Evolutionary conservation across 2,113 vertebrate species (phyloP).

Genomic region (Embiotoca jacksoni): DNA sequence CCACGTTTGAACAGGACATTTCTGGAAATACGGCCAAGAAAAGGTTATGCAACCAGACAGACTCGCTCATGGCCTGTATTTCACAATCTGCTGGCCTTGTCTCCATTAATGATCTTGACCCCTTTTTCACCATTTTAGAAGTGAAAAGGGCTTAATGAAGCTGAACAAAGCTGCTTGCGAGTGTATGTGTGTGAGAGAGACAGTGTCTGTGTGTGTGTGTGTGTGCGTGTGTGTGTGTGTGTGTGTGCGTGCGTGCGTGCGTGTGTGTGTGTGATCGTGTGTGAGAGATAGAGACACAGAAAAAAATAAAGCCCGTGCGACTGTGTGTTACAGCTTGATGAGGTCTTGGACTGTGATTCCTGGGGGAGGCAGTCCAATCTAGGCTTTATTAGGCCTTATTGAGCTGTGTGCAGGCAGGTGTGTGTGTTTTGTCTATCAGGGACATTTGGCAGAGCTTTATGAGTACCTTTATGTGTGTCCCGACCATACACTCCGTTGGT

Average conservation of each 20-base stretch:
- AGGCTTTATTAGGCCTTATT: slow-evolving; percentile 79
- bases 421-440: slow-evolving; percentile 61
- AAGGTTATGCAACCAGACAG: slow-evolving; percentile 76
- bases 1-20: slow-evolving; percentile 71
- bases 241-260: slow-evolving; percentile 18
- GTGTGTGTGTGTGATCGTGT: slow-evolving; percentile 16
- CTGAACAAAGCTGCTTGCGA: slow-evolving; percentile 73
- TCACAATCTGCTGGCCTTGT: slow-evolving; percentile 73
- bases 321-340: slow-evolving; percentile 80
- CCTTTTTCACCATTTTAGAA: slow-evolving; percentile 69
- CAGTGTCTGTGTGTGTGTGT: slow-evolving; percentile 11
- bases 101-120: slow-evolving; percentile 78
- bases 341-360: slow-evolving; percentile 81
- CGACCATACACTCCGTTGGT: slow-evolving; percentile 52
- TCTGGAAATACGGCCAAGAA: slow-evolving; percentile 71
- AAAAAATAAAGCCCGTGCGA: slow-evolving; percentile 54
- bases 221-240: slow-evolving; percentile 24
- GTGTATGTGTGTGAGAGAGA: slow-evolving; percentile 21
- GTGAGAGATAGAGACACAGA: slow-evolving; percentile 44
- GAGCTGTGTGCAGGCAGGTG: slow-evolving; percentile 70
- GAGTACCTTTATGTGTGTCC: slow-evolving; percentile 53
- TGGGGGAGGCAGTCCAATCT: slow-evolving; percentile 81
- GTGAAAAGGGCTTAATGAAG: slow-evolving; percentile 76
- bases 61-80: slow-evolving; percentile 69
- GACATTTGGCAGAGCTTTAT: slow-evolving; percentile 73